Evolutionary conservation across 2,797 vertebrate genomes (phyloP).

Genomic region (Syngnathus acus): DNA sequence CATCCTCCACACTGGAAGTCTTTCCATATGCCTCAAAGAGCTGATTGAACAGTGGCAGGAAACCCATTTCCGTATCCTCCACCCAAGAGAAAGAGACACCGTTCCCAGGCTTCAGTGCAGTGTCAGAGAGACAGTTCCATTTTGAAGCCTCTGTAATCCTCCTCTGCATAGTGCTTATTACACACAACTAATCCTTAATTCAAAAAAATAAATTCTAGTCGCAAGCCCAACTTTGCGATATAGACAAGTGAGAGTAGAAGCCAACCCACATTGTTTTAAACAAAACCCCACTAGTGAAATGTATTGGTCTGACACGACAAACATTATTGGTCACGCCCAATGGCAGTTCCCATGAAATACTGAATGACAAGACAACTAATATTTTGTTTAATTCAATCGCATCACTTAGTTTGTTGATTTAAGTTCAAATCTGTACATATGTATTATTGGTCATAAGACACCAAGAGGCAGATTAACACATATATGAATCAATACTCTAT

Average conservation of each 20-base stretch:
- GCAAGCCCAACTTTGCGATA: neutral
- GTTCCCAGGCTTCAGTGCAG: neutral
- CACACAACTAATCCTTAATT: no score
- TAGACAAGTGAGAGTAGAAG: neutral
- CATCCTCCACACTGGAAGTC: neutral
- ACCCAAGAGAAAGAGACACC: neutral
- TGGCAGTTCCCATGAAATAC: no score
- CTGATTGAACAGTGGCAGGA: neutral
- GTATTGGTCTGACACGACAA: neutral
- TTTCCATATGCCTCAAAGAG: neutral
- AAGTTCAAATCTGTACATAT: no score
- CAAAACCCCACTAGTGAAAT: neutral
- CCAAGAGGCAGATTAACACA: no score
- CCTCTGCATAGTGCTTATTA: neutral
- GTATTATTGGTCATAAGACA: no score
- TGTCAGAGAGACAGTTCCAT: no score
- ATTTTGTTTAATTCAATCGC: no score
- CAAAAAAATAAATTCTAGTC: no score
- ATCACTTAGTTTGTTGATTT: no score
- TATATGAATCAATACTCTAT: no score
- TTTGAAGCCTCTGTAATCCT: neutral
- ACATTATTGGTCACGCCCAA: neutral
- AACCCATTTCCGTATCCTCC: neutral
- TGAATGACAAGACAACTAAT: no score
- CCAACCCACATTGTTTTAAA: neutral